A percentile compares a stretch with the other conserved stretches of the same genome.
Evolutionary conservation across 1,140 invertebrate species (phyloP).

Genomic region (Drosophila suzukii): DNA sequence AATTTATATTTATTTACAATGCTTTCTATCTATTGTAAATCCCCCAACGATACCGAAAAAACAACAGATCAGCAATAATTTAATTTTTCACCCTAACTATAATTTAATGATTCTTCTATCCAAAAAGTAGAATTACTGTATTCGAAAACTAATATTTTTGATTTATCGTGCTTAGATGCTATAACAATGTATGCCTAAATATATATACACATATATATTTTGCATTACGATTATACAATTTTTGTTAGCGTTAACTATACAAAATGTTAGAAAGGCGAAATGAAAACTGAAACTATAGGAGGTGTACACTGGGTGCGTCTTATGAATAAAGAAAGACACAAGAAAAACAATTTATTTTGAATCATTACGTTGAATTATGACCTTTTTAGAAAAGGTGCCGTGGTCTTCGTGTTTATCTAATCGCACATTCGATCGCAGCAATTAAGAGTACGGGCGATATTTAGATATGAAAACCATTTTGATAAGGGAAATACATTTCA

Average conservation of each 20-base stretch:
- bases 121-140: constrained; percentile 69
- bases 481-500: not conserved
- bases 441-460: not conserved
- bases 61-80: constrained; percentile 47
- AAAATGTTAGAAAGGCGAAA: constrained; percentile 50
- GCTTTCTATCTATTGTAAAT: constrained; percentile 55
- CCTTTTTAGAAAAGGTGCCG: constrained; percentile 1
- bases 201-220: constrained; percentile 57
- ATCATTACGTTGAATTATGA: constrained; percentile 3
- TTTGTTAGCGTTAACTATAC: constrained; percentile 59
- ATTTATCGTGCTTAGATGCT: constrained; percentile 62
- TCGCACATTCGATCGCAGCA: not conserved
- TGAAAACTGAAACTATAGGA: constrained; percentile 46
- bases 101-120: constrained; percentile 53
- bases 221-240: constrained; percentile 60
- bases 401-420: constrained; percentile 25
- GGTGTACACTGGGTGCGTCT: constrained; percentile 57
- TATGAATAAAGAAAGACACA: constrained; percentile 56
- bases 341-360: constrained; percentile 19
- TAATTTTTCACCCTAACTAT: constrained; percentile 54
- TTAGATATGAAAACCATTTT: not conserved
- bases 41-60: constrained; percentile 32
- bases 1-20: constrained; percentile 61
- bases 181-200: constrained; percentile 63
- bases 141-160: constrained; percentile 52